A percentile compares a stretch with the other conserved stretches of the same genome.
These are phyloP conservation scores for Gymnogyps californianus DNA, from an alignment of 2,113 vertebrate genomes.

Conservation along the genomic window DNA sequence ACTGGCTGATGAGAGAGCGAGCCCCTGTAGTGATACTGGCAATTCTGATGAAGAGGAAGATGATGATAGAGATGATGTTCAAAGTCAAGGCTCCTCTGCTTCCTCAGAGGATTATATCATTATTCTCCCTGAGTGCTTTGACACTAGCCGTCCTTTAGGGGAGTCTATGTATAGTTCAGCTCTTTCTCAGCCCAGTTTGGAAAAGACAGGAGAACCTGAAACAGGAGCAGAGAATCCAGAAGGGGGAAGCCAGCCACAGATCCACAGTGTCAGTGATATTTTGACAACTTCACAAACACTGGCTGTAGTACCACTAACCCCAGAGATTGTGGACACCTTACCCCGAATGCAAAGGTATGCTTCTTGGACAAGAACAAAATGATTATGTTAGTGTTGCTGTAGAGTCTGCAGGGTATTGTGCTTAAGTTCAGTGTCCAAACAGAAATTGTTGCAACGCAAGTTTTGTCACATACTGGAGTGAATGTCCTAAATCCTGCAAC, in stretches of 20 bases:
- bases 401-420: neutral
- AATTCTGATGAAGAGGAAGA: slow-evolving; percentile 61
- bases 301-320: slow-evolving; percentile 76
- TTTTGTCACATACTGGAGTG: neutral
- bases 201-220: slow-evolving; percentile 61
- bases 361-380: neutral
- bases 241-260: neutral
- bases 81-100: slow-evolving; percentile 86
- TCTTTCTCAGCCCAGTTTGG: slow-evolving; percentile 84
- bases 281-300: slow-evolving; percentile 78
- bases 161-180: slow-evolving; percentile 95
- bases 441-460: neutral
- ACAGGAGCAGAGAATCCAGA: neutral
- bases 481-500: neutral
- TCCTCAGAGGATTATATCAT: slow-evolving; percentile 95
- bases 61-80: slow-evolving; percentile 83
- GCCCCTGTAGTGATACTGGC: neutral
- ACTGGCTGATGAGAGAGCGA: neutral
- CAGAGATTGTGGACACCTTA: slow-evolving; percentile 62
- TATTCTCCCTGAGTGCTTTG: slow-evolving; percentile 93
- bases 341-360: slow-evolving; percentile 66
- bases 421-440: neutral
- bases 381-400: neutral
- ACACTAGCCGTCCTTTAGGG: slow-evolving; percentile 90
- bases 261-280: slow-evolving; percentile 71